phyloP scores from a whole-genome alignment of 1,140 invertebrate species.

The Capitella teleta region DNA sequence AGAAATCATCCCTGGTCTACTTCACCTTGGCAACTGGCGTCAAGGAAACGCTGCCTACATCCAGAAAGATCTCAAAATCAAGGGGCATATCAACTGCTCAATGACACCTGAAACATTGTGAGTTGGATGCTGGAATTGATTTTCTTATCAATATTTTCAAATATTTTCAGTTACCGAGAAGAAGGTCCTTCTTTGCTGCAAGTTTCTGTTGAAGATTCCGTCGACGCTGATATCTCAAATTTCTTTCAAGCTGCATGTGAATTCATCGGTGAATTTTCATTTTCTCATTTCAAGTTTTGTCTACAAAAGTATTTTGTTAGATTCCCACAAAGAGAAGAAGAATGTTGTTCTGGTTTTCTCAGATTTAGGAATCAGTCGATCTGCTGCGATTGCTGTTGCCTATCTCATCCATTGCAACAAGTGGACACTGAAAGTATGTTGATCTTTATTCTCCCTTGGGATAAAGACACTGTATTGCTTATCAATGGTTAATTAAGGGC shows the following conservation, averaged over 20 bases:
- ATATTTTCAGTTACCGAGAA: constrained; percentile 25
- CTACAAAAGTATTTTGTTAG: no score
- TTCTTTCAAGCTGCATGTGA: constrained; percentile 29
- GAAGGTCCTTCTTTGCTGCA: constrained; percentile 24
- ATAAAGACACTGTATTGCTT: background rate
- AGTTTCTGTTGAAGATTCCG: constrained; percentile 27
- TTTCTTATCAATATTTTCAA: no score
- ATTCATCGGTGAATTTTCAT: constrained; percentile 35
- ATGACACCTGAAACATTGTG: constrained; percentile 29
- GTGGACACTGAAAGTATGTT: constrained; percentile 23
- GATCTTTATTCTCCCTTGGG: background rate
- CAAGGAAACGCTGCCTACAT: constrained; percentile 35
- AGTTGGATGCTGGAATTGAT: constrained; percentile 17
- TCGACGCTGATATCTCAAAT: constrained; percentile 27
- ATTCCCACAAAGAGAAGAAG: constrained; percentile 21
- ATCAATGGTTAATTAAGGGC: background rate
- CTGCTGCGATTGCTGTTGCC: constrained; percentile 32
- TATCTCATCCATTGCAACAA: constrained; percentile 31
- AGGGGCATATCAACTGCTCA: constrained; percentile 36
- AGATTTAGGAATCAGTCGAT: constrained; percentile 31
- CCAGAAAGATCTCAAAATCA: constrained; percentile 40
- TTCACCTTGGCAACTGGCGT: constrained; percentile 37
- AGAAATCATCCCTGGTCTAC: constrained; percentile 33
- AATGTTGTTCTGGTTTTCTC: constrained; percentile 34
- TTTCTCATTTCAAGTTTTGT: no score